A percentile compares a stretch with the other conserved stretches of the same genome.
phyloP scores from a whole-genome alignment of 2,888 invertebrate species.

The Idaea dimidiata region DNA sequence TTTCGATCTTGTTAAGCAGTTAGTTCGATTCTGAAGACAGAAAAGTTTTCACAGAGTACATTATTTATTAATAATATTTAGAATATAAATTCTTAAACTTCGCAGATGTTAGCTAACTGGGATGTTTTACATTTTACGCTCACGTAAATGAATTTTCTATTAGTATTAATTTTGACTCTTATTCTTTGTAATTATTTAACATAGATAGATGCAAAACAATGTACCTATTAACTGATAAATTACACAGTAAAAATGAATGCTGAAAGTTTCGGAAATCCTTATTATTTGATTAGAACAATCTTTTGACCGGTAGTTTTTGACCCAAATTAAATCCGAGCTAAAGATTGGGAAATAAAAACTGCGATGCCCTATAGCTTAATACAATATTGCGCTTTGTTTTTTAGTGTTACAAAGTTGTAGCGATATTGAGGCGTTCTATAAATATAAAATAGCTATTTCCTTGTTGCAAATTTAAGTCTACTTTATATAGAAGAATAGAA shows the following conservation, averaged over 20 bases:
- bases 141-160: too few species aligned
- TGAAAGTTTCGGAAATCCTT: background rate
- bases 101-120: background rate
- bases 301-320: background rate
- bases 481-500: too few species aligned
- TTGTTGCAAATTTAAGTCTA: too few species aligned
- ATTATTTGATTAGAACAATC: background rate
- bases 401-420: background rate
- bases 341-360: background rate
- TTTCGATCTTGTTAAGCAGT: conserved; percentile 34
- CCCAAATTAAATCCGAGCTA: background rate
- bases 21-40: conserved; percentile 26
- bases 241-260: background rate
- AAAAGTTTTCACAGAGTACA: conserved; percentile 38
- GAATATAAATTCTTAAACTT: background rate
- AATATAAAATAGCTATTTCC: background rate
- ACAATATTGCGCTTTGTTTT: background rate
- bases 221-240: background rate
- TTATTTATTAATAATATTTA: conserved; percentile 24
- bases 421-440: background rate
- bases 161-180: too few species aligned
- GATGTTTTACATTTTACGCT: background rate
- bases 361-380: background rate
- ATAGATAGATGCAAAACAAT: background rate
- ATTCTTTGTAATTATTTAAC: too few species aligned